Base-by-base conservation (phyloP, 2,113 vertebrate genomes). In the Ailurus styani region DNA sequence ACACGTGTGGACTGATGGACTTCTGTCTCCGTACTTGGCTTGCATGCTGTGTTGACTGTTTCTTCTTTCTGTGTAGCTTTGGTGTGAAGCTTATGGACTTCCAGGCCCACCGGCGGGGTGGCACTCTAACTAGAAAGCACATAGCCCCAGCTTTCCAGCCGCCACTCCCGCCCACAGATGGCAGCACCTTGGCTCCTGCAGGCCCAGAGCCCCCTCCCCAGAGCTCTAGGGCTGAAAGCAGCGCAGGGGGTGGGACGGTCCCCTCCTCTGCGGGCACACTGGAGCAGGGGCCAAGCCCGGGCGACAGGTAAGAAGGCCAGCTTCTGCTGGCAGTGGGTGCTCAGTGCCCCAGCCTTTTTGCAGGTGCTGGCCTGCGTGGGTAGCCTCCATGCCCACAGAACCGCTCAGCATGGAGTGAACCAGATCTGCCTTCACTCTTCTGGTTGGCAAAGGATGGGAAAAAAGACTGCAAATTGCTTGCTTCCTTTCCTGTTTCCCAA, bases 111-210 rank as follows among this genome's bases (percentile, higher is more conserved):
- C 99, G 99, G 99, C 99, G 99, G 99, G 99, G 99, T 99, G 99
- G 99, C 99, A 99, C 99, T 97, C 98, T 99, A 99, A 99, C 98
- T 99, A 99, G 99, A 99, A 99, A 99, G 99, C 99, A 99, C 98
- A 98, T 99, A 81, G 99, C 99, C 95, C 99, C 99, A 2, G 99
- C 99, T 98, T 99, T 99, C 99, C 99, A 99, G 98, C 99, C 99
- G 10, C 99, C 99, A n/a, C 99, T 99, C 97, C 99, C 99, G 93
- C 99, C 99, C 72, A 98, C 99, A 79, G 99, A 99, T 99, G 98
- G 99, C 98, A 97, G 98, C 97, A 95, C 96, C 96, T 98, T 98
- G 95, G 98, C 98, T 95, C 99, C 99, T 97, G 81, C 98, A 37
- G 96, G 86, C 31, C 97, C 98, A 42, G 99, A 99, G 98, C 98